Evolutionary conservation across 2,113 vertebrate species (phyloP), one percentile per base, ranked within the genome.

Genomic region (Cinclus mexicanus): DNA sequence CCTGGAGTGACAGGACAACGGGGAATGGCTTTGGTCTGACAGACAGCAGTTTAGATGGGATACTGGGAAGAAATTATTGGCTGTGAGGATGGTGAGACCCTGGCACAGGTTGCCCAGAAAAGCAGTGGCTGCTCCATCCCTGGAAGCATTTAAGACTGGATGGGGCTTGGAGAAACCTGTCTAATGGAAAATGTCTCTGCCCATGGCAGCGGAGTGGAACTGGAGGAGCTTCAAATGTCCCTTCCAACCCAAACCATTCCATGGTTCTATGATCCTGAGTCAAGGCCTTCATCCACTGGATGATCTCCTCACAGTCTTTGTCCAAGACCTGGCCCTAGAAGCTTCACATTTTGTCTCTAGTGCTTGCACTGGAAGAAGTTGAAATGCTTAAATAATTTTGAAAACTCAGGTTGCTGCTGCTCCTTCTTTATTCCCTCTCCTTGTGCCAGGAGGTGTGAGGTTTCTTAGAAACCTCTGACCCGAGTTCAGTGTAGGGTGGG

Each of bases 401-500:
- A 28, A 65, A 60, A 15, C 26, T 67, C 24, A 33, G 11, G 18
- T 20, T 55, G 61, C 16, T 46, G 19, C 8, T 2, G 0, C 24
- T 50, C 26, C 57, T 55, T 59, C 57, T 76, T 57, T 37, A 11
- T 52, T 29, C 7, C 3, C 21, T 39, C 25, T 14, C 9, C 42
- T 35, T 37, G 61, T 49, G 31, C 18, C 28, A 35, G 71, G 44
- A 69, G n/a, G 8, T 26, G 25, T 12, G 21, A 37, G 15, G 33
- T 44, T 65, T 57, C 5, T 7, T 5, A 42, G 55, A 42, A 31
- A 74, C 22, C 41, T n/a, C 46, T 42, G 68, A 37, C 23, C 41
- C 1, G 0, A 12, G 61, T 17, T 17, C 39, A 29, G 3, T 1
- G 3, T 2, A 25, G 74, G 50, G 35, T 20, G 44, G 18, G 20